phyloP scores from a whole-genome alignment of 1,140 invertebrate species.

The Heterodera carotae region DNA sequence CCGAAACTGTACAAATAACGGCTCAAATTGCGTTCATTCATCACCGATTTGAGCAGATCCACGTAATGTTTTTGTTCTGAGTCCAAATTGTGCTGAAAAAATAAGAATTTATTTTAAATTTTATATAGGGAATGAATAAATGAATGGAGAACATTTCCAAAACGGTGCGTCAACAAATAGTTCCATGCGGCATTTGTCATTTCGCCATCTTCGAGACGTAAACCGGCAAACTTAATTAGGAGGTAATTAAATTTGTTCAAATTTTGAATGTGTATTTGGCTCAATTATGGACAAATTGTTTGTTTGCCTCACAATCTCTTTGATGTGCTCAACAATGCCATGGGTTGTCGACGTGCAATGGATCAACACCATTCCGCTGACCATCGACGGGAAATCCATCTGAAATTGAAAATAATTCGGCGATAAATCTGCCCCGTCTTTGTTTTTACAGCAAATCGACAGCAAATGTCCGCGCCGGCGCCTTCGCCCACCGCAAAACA shows the following conservation, averaged over 20 bases:
- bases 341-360: slow-evolving; percentile 81
- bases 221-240: slow-evolving; percentile 71
- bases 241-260: slow-evolving; percentile 43
- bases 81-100: slow-evolving; percentile 74
- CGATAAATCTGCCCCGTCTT: slow-evolving; percentile 73
- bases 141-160: slow-evolving; percentile 70
- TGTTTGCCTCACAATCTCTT: slow-evolving; percentile 73
- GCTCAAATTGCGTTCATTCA: slow-evolving; percentile 80
- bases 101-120: neutral
- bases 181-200: slow-evolving; percentile 78
- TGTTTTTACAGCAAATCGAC: slow-evolving; percentile 81
- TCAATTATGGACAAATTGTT: neutral
- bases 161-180: slow-evolving; percentile 84
- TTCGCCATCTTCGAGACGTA: slow-evolving; percentile 71
- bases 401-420: neutral
- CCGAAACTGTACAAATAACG: slow-evolving; percentile 62
- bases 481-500: slow-evolving; percentile 84
- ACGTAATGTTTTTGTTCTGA: slow-evolving; percentile 77
- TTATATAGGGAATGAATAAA: neutral
- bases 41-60: slow-evolving; percentile 74
- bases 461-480: slow-evolving; percentile 83
- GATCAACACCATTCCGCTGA: slow-evolving; percentile 75
- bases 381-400: slow-evolving; percentile 6
- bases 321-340: slow-evolving; percentile 82
- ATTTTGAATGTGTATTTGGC: slow-evolving; percentile 42